Evolutionary conservation across 2,888 invertebrate species (phyloP).

Genomic region (Syrista parreyssii): DNA sequence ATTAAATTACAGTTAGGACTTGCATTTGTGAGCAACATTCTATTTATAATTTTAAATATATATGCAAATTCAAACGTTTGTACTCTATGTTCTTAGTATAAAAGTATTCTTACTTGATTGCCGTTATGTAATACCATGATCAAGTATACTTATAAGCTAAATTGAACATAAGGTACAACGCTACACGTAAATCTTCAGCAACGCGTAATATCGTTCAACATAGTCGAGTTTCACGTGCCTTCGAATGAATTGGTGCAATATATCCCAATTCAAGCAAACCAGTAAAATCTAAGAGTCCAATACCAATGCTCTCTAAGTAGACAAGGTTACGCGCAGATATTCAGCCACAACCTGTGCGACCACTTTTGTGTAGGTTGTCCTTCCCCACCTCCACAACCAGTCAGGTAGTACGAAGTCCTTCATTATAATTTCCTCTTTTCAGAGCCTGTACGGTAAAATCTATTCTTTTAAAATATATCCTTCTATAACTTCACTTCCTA

Average conservation of each 20-base stretch:
- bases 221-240: not conserved
- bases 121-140: not conserved
- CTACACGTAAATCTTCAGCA: not conserved
- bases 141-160: not conserved
- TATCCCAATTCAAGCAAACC: not conserved
- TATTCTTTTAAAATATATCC: not conserved
- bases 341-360: not conserved
- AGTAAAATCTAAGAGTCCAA: not conserved
- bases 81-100: not conserved
- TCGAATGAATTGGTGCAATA: not conserved
- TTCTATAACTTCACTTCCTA: not conserved
- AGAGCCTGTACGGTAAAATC: slow-evolving; percentile 13
- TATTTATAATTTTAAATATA: not conserved
- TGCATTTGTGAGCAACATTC: not conserved
- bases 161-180: not conserved
- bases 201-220: not conserved
- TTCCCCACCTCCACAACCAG: not conserved
- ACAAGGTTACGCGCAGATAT: not conserved
- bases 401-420: slow-evolving; percentile 14
- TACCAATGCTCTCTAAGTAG: not conserved
- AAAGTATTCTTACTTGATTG: not conserved
- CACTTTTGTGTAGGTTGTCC: not conserved
- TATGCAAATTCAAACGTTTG: not conserved
- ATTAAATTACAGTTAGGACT: not conserved
- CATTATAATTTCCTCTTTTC: slow-evolving; percentile 26